These are phyloP conservation scores for Mechanitis mazaeus DNA, from an alignment of 2,888 invertebrate species.

Conservation along the genomic window DNA sequence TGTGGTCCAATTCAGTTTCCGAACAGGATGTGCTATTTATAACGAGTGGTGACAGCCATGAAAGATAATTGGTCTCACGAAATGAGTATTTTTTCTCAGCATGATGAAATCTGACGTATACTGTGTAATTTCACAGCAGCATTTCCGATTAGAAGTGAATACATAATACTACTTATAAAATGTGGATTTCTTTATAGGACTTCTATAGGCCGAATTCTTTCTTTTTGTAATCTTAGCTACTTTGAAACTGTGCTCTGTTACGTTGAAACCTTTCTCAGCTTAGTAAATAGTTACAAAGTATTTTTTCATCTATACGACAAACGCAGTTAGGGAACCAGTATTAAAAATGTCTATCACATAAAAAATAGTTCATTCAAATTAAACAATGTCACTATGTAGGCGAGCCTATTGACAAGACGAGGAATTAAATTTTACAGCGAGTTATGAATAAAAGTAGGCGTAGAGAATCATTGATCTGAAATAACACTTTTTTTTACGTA, in stretches of 20 bases:
- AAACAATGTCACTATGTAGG: conserved; percentile 18
- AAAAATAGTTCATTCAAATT: conserved; percentile 18
- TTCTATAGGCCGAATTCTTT: too few species aligned
- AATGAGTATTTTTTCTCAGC: conserved; percentile 18
- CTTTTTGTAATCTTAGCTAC: too few species aligned
- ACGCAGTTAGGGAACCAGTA: too few species aligned
- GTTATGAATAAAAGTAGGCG: conserved; percentile 25
- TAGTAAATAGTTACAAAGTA: too few species aligned
- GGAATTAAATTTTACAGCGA: conserved; percentile 15
- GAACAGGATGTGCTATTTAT: conserved; percentile 69
- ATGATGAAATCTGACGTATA: conserved; percentile 14
- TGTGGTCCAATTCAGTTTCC: conserved; percentile 61
- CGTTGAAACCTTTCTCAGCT: too few species aligned
- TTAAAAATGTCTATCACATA: background rate
- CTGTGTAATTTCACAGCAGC: background rate
- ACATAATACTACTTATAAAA: background rate
- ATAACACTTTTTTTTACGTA: too few species aligned
- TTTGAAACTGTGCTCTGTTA: too few species aligned
- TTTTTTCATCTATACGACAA: too few species aligned
- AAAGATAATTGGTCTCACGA: conserved; percentile 29
- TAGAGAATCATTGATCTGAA: conserved; percentile 9
- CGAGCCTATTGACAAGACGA: conserved; percentile 22
- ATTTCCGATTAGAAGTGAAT: background rate
- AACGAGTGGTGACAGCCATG: conserved; percentile 44
- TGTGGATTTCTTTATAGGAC: too few species aligned